Evolutionary conservation across 2,888 invertebrate species (phyloP).

Genomic region (Nycteola revayana): DNA sequence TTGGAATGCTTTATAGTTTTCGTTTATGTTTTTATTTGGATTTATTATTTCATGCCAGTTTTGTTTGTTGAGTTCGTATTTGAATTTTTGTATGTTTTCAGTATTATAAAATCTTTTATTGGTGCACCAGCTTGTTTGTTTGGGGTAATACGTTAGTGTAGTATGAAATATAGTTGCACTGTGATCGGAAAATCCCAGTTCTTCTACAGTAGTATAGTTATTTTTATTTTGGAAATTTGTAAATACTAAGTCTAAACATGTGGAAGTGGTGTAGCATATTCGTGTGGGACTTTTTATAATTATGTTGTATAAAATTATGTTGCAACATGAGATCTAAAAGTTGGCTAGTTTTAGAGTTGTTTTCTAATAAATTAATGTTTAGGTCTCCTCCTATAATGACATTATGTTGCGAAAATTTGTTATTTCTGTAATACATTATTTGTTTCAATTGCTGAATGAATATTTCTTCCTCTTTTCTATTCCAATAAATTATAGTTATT

Average conservation of each 20-base stretch:
- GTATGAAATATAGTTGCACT: neutral
- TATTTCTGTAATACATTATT: too few relatives aligned
- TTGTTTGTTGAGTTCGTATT: neutral
- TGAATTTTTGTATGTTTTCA: neutral
- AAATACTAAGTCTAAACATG: neutral
- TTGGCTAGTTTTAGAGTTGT: neutral
- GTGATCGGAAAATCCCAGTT: too few relatives aligned
- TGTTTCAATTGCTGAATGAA: too few relatives aligned
- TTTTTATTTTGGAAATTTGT: neutral
- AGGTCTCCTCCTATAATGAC: too few relatives aligned
- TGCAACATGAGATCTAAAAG: neutral
- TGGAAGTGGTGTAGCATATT: neutral
- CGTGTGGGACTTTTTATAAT: neutral
- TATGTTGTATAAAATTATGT: neutral
- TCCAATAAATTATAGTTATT: neutral
- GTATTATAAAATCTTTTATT: neutral
- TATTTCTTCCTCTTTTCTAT: neutral
- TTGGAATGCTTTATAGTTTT: neutral
- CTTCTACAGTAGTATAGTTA: neutral
- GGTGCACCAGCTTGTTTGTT: neutral
- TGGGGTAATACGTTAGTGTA: neutral
- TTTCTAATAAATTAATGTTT: neutral
- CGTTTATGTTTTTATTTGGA: neutral
- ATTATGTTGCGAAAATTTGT: neutral
- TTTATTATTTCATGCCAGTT: neutral